Evolutionary conservation across 2,888 invertebrate genomes (phyloP), one percentile per base, ranked within the genome.

Genomic region (Stenodema calcarata): DNA sequence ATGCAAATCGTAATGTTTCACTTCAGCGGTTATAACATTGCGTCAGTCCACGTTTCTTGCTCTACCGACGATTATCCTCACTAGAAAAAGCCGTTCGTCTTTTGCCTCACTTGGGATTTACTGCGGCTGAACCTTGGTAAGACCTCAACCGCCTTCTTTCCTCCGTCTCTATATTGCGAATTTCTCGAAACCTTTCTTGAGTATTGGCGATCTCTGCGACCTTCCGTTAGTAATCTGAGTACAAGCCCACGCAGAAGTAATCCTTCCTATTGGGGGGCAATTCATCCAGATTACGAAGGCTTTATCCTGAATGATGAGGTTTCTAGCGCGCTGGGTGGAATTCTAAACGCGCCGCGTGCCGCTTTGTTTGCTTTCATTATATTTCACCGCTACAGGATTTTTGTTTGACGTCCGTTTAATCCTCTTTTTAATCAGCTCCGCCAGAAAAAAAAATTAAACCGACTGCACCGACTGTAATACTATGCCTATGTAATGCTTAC

Each of bases 241-340:
- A 23, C 23, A 47, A 7, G 4, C 47, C 14, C 47, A 16, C 27
- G 62, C 62, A 62, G 62, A 12, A 18, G 62, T 62, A 62, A 62
- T 62, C 62, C 62, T 6, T 18, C 62, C 62, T 62, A 23, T 62
- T 62, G 62, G 62, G 23, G 73, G 35, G 73, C 73, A 35, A 75
- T 75, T 75, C 73, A 35, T 75, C 73, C 35, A 4, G 73, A 75
- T 75, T 75, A 75, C 3, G 35, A 75, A 28, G 28, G 73, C 73
- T 35, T 9, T n/a, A 75, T 75, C 73, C 41, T 75, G 73, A 75
- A 75, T 30, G 73, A 75, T 75, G 73, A 41, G 35, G 73, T 75
- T 41, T 75, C 35, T 18, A 28, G 35, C 18, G 41, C n/a, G 28
- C 27, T 23, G 70, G 70, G 70, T 41, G 73, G 30, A 35, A 35